Evolutionary conservation across 2,113 vertebrate genomes (phyloP).

Genomic region (Dicentrarchus labrax): DNA sequence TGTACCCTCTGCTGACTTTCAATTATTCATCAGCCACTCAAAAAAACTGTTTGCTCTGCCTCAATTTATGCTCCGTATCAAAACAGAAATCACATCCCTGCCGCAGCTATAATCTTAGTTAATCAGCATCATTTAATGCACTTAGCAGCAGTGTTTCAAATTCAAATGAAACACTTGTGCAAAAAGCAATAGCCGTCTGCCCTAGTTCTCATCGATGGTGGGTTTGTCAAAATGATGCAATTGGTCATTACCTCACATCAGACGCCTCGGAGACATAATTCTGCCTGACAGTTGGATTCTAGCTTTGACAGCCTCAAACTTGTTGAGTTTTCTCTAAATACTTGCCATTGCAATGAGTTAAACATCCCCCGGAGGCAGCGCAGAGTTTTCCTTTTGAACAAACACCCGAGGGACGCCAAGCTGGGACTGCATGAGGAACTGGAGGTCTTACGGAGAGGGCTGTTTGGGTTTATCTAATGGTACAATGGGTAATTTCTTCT

Average conservation of each 20-base stretch:
- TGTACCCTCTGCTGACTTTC: constrained; percentile 80
- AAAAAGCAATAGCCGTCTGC: constrained; percentile 60
- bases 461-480: constrained; percentile 94
- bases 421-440: constrained; percentile 94
- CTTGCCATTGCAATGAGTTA: constrained; percentile 96
- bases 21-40: constrained; percentile 82
- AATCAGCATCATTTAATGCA: constrained; percentile 83
- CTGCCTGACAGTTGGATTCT: constrained; percentile 95
- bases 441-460: constrained; percentile 91
- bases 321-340: constrained; percentile 96
- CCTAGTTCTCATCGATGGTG: constrained; percentile 76
- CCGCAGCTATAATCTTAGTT: constrained; percentile 80
- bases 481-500: constrained; percentile 95
- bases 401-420: constrained; percentile 91
- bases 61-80: constrained; percentile 76
- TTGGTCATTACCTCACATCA: constrained; percentile 96
- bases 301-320: constrained; percentile 94
- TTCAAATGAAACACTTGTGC: constrained; percentile 76
- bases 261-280: constrained; percentile 91
- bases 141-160: constrained; percentile 78
- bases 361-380: constrained; percentile 95
- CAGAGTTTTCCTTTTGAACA: constrained; percentile 95
- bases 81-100: constrained; percentile 80
- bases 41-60: constrained; percentile 76
- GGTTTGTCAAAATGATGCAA: constrained; percentile 80